Conservation (phyloP, 2,797 vertebrate genomes). For the Monodelphis domestica region DNA sequence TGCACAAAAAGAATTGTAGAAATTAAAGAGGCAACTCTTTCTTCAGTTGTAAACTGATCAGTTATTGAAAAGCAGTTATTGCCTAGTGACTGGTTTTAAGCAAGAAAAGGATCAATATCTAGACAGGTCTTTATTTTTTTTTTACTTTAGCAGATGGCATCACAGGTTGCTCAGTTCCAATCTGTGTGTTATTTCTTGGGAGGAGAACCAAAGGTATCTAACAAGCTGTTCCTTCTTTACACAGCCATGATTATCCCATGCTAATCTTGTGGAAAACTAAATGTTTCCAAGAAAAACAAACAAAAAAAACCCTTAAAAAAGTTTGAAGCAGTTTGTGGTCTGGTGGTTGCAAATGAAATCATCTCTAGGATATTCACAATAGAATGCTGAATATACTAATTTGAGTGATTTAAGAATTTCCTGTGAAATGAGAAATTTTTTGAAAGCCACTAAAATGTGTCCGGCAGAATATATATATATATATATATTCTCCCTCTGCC, state of each 20-base stretch:
- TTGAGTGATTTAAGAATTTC: conserved; percentile 27
- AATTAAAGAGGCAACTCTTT: conserved; percentile 29
- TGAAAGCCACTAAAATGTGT: conserved; percentile 25
- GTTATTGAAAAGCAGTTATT: conserved; percentile 48
- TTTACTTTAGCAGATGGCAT: conserved; percentile 48
- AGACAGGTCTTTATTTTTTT: conserved; percentile 33
- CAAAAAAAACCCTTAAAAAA: not conserved
- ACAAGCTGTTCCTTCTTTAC: conserved; percentile 19
- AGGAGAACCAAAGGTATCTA: not conserved
- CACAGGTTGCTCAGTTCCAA: conserved; percentile 6
- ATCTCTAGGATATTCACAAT: conserved; percentile 17
- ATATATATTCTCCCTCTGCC: not conserved
- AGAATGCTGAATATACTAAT: conserved; percentile 30
- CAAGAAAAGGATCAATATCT: conserved; percentile 36
- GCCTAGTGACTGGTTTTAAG: conserved; percentile 62
- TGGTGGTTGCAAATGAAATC: conserved; percentile 33
- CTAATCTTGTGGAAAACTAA: conserved; percentile 32
- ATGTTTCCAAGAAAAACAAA: conserved; percentile 3
- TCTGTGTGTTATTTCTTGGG: not conserved
- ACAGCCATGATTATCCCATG: not conserved
- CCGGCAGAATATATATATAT: not conserved
- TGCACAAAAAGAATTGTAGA: conserved; percentile 17
- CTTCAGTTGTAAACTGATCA: not conserved
- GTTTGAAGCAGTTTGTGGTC: not conserved
- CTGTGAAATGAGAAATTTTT: conserved; percentile 48